Base-by-base conservation (phyloP, 2,888 invertebrate species). In the Brachypalpus laphriformis region DNA sequence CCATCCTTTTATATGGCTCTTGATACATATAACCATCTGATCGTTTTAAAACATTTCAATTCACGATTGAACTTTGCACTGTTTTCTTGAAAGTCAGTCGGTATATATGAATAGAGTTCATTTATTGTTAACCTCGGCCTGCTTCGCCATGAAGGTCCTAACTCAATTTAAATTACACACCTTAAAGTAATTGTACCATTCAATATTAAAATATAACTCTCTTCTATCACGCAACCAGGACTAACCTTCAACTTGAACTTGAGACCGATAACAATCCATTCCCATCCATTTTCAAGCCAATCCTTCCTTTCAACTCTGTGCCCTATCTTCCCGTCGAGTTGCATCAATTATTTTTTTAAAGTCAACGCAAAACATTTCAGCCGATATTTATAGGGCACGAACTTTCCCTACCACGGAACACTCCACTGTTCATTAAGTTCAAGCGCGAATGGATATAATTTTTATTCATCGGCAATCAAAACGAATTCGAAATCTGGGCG, bases 401-500 rank as follows among this genome's bases (percentile, higher is more conserved):
- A 65, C 65, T 65, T 68, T 68, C 49, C 40, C 63, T 22, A 4
- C 34, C 18, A 34, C 11, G 22, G 18, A 37, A 65, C 18, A 54
- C 54, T 22, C 42, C 31, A 34, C 18, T 22, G n/a, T 47, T 25
- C 40, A 25, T 51, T 77, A 42, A 22, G 57, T 51, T 40, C 61
- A 4, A 40, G 20, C 66, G 59, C 42, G 18, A 59, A 77, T 42
- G 42, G 56, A 54, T 34, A 40, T 42, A 63, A 40, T 61, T 56
- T 11, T n/a, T 56, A 61, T 63, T 66, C 65, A 72, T 72, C 72
- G 80, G 54, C 80, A 47, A 22, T 80, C 49, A 47, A 56, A 78
- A 47, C 56, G 70, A 70, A 78, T 63, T 61, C 70, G 31, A 65
- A 71, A 63, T 78, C 70, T 68, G 68, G 78, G 70, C 78, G 78